A percentile compares a stretch with the other conserved stretches of the same genome.
phyloP scores from a whole-genome alignment of 2,797 vertebrate species.

The Aeoliscus strigatus region DNA sequence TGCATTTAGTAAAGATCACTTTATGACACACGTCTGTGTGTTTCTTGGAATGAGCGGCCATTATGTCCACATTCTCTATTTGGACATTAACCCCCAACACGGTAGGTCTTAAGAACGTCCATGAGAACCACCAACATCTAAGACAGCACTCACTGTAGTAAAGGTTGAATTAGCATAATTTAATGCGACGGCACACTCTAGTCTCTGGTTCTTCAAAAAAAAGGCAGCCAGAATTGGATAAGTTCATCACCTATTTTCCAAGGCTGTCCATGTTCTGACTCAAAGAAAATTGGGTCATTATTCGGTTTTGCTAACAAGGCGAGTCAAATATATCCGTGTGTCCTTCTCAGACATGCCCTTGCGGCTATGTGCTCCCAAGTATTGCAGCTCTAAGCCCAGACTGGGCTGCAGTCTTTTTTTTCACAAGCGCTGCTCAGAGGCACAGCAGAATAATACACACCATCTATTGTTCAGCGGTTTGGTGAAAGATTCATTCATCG shows the following conservation, averaged over 20 bases:
- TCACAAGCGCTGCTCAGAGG: constrained; percentile 22
- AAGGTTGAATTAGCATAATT: constrained; percentile 23
- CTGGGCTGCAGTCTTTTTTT: constrained; percentile 30
- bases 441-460: constrained; percentile 27
- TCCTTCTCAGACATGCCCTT: constrained; percentile 35
- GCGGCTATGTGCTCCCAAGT: constrained; percentile 23
- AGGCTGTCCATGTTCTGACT: constrained; percentile 10
- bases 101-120: too few relatives aligned
- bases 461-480: constrained; percentile 44
- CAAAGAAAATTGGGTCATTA: constrained; percentile 7
- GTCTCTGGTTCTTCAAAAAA: too few relatives aligned
- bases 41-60: too few relatives aligned
- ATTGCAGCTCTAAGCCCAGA: constrained; percentile 26
- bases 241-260: background rate
- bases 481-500: constrained; percentile 15
- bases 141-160: constrained; percentile 15
- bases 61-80: too few relatives aligned
- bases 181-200: constrained; percentile 25
- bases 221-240: too few relatives aligned
- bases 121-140: constrained; percentile 10
- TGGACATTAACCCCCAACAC: too few relatives aligned
- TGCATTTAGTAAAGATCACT: too few relatives aligned
- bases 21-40: too few relatives aligned
- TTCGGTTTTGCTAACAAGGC: constrained; percentile 8
- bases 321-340: constrained; percentile 17